Conservation (phyloP, 2,113 vertebrate species). For the Ameiurus melas region DNA sequence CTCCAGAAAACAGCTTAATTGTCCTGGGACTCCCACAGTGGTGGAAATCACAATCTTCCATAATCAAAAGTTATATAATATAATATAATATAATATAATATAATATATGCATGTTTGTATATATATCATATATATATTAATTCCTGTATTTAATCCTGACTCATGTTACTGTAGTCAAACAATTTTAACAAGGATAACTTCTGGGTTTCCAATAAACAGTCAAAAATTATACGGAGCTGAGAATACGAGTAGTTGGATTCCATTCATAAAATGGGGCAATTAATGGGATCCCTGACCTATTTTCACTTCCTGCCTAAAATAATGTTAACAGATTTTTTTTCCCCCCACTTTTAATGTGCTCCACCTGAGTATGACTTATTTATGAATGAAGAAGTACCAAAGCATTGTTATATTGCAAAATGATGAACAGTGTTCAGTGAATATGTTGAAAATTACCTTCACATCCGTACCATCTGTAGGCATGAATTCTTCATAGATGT, state of each 20-base stretch:
- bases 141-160: too few species aligned
- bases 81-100: too few species aligned
- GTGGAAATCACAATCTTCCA: too few species aligned
- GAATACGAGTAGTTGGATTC: background rate
- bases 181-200: background rate
- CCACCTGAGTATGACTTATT: background rate
- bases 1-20: background rate
- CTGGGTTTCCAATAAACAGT: background rate
- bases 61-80: background rate
- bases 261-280: background rate
- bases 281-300: background rate
- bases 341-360: background rate
- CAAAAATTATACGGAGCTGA: background rate
- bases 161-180: background rate
- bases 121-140: background rate
- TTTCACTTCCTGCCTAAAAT: background rate
- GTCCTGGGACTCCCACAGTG: background rate
- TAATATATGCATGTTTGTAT: too few species aligned
- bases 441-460: constrained; percentile 76
- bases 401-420: background rate
- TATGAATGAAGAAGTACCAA: background rate
- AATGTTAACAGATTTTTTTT: background rate
- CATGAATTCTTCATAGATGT: constrained; percentile 99
- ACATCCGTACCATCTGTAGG: constrained; percentile 98
- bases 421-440: background rate